Evolutionary conservation across 2,113 vertebrate genomes (phyloP).

Genomic region (Pongo abelii): DNA sequence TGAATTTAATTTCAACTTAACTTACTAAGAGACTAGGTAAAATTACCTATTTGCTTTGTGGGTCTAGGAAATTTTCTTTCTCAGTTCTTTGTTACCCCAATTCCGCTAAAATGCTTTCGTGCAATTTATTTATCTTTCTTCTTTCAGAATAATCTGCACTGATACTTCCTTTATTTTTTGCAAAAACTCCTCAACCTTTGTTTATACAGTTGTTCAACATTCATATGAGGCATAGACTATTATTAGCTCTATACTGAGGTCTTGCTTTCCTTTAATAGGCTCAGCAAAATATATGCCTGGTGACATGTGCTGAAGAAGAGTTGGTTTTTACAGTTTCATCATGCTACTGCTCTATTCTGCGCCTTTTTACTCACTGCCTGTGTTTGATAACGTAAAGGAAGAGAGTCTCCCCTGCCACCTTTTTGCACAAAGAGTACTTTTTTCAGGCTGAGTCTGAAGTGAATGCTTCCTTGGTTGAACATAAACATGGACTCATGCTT

Average conservation of each 20-base stretch:
- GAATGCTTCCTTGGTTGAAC: not conserved
- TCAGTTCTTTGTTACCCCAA: not conserved
- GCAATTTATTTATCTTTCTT: not conserved
- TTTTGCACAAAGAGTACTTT: constrained; percentile 5
- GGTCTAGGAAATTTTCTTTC: not conserved
- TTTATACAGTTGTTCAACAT: not conserved
- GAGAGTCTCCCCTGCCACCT: not conserved
- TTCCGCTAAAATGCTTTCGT: not conserved
- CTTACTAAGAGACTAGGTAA: not conserved
- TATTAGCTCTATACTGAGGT: not conserved
- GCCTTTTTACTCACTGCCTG: not conserved
- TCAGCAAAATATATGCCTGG: not conserved
- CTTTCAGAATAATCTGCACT: not conserved
- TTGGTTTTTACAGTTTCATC: not conserved
- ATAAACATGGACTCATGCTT: not conserved
- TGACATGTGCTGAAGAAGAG: not conserved
- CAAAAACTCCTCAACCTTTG: not conserved
- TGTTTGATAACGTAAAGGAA: not conserved
- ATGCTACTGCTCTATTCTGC: not conserved
- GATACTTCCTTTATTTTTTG: not conserved
- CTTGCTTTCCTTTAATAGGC: not conserved
- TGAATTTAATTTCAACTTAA: constrained; percentile 5
- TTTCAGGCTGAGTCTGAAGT: not conserved
- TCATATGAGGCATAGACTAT: not conserved
- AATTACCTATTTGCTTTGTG: not conserved